Evolutionary conservation across 2,888 invertebrate species (phyloP).

Genomic region (Dasypogon diadema): DNA sequence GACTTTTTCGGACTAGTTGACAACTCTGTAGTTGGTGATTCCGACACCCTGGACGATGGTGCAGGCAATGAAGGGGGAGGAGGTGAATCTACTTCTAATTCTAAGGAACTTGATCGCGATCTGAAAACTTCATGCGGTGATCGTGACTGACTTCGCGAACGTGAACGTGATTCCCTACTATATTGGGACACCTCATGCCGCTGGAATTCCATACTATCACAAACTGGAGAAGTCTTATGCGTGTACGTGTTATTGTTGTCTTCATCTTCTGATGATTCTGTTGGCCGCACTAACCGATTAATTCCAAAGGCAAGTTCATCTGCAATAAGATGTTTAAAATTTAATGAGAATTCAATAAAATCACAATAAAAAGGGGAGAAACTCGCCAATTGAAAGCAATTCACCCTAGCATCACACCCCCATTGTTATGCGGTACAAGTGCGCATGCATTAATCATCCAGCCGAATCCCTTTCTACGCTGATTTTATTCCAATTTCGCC

Average conservation of each 20-base stretch:
- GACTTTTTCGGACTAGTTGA: slow-evolving; percentile 74
- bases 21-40: slow-evolving; percentile 64
- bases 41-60: slow-evolving; percentile 68
- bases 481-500: slow-evolving; percentile 51
- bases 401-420: slow-evolving; percentile 55
- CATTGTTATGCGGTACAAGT: slow-evolving; percentile 58
- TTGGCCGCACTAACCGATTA: slow-evolving; percentile 78
- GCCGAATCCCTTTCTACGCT: slow-evolving; percentile 41
- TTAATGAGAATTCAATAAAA: slow-evolving; percentile 2
- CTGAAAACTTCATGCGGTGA: slow-evolving; percentile 59
- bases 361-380: slow-evolving; percentile 24
- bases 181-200: slow-evolving; percentile 62
- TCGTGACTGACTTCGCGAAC: slow-evolving; percentile 64
- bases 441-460: slow-evolving; percentile 57
- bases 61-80: slow-evolving; percentile 70
- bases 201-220: slow-evolving; percentile 55
- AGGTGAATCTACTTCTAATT: slow-evolving; percentile 82
- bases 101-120: slow-evolving; percentile 75
- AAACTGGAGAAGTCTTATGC: slow-evolving; percentile 59
- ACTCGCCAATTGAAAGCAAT: slow-evolving; percentile 36
- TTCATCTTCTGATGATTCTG: slow-evolving; percentile 74
- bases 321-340: slow-evolving; percentile 68
- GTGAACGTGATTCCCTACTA: slow-evolving; percentile 63
- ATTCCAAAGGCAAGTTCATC: slow-evolving; percentile 89
- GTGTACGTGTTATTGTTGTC: slow-evolving; percentile 71